Base-by-base conservation (phyloP, 2,888 invertebrate genomes). In the Elgonia sp. region DNA sequence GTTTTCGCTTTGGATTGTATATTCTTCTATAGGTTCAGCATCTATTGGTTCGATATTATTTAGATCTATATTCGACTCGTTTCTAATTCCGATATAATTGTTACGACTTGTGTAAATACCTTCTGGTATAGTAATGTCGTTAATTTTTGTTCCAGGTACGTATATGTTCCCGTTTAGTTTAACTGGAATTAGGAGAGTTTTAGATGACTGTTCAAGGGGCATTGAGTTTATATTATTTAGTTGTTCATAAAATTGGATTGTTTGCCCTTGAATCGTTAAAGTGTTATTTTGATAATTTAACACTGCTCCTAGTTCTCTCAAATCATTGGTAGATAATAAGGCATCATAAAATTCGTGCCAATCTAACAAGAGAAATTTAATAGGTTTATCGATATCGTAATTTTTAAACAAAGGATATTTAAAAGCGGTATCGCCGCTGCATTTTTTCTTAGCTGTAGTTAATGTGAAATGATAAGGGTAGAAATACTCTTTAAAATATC, bases 151-250 rank as follows among this genome's bases (percentile, higher is more conserved):
- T 55, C n/a, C 21, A 9, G 72, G 72, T 55, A 72, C 18, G 16
- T 72, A 72, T 55, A 72, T 72, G 46, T 57, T 72, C 39, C 72
- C 55, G 20, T 57, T 72, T 72, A 72, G n/a, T 39, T 55, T 72
- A 18, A 72, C 72, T n/a, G 55, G 72, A 39, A 72, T 40, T n/a
- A 55, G 20, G 14, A 72, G n/a, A 9, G 18, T 37, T 55, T 55
- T 39, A 10, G 72, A 18, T 20, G n/a, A 18, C 55, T 40, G 29
- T 55, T 57, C 39, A n/a, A 72, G 29, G 21, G 72, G 72, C 53
- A 72, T 72, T 10, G 55, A 55, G 4, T 18, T 72, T 37, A 72
- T 55, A 14, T 72, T 72, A 40, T 72, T 72, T 57, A 72, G 18
- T 57, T 72, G 9, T 40, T 72, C 72, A n/a, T 72, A 55, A 72